A percentile compares a stretch with the other conserved stretches of the same genome.
phyloP scores from a whole-genome alignment of 92 coral and sea anemone genomes.

The Epizoanthus scotinus region DNA sequence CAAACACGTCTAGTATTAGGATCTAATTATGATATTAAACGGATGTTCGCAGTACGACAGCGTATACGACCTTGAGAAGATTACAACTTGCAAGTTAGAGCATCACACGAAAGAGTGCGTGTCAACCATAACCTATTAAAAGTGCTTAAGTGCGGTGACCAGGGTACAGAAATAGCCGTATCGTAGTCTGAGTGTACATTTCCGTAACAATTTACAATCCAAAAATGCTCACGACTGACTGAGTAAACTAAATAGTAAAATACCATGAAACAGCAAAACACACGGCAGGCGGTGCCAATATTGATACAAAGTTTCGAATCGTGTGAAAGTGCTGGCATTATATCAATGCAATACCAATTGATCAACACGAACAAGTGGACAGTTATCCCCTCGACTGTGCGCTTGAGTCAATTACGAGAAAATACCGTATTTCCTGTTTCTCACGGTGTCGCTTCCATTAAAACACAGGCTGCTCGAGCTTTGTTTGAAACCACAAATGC shows the following conservation, averaged over 20 bases:
- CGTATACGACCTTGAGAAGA: no score
- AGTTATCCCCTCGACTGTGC: no score
- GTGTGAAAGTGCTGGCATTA: not conserved
- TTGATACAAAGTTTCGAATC: not conserved
- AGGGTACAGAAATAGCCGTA: no score
- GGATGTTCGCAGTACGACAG: no score
- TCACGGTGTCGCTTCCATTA: not conserved
- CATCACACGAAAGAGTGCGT: not conserved
- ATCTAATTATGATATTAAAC: not conserved
- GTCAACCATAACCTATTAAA: not conserved
- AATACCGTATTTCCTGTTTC: slow-evolving; percentile 10
- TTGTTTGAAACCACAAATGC: no score
- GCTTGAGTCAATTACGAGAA: not conserved
- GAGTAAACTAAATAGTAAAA: not conserved
- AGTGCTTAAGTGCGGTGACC: no score
- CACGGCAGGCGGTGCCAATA: not conserved
- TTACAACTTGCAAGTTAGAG: no score
- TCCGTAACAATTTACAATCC: not conserved
- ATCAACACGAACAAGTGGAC: no score
- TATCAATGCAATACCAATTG: no score
- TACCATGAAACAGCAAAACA: not conserved
- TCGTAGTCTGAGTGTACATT: not conserved
- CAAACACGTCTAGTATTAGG: no score
- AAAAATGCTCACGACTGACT: no score
- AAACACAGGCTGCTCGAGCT: not conserved